Base-by-base conservation (phyloP, 2,888 invertebrate genomes). In the Hypena proboscidalis region DNA sequence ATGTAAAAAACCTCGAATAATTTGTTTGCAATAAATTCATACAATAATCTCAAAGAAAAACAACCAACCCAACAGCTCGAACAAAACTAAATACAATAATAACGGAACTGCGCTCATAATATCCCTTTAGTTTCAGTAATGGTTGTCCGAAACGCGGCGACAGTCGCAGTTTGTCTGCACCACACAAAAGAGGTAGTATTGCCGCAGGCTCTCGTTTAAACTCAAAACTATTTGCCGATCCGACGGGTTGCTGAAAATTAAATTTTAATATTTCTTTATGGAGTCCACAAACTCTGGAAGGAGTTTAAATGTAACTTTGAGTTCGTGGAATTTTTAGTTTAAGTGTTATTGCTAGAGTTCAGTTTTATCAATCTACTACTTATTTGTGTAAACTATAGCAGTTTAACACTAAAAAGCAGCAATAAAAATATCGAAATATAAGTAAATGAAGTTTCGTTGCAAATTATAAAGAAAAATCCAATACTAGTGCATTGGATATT, bases 171-270 rank as follows among this genome's bases (percentile, higher is more conserved):
- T 33, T 2, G 15, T 20, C 31, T 33, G 23, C 10, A 23, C 1
- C 9, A 5, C 36, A 34, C 30, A 32, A 36, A 30, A 21, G 30
- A 22, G 10, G 23, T 8, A 30, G 29, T 23, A 17, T 36, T 27
- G 19, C 14, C 17, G 8, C 36, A 33, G 21, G 32, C 47, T 25
- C 34, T 47, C 50, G 49, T 45, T 48, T 60, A 40, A 50, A 59
- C 59, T 41, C 35, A 6, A 39, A 67, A 65, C 62, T 67, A 57
- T 65, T 46, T 44, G 52, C 45, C 37, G 32, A 50, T 29, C 39
- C 23, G 23, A 26, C 33, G 8, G 36, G 35, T 8, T 33, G 40
- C 20, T 32, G 19, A 15, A n/a, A 39, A 43, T 26, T 40, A 19
- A 46, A 32, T 27, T 63, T 40, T 43, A 58, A 49, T 42, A 51